Percentiles rank a stretch among this genome's conserved stretches.
phyloP scores from a whole-genome alignment of 2,888 invertebrate genomes.

The Drosophila birchii region DNA sequence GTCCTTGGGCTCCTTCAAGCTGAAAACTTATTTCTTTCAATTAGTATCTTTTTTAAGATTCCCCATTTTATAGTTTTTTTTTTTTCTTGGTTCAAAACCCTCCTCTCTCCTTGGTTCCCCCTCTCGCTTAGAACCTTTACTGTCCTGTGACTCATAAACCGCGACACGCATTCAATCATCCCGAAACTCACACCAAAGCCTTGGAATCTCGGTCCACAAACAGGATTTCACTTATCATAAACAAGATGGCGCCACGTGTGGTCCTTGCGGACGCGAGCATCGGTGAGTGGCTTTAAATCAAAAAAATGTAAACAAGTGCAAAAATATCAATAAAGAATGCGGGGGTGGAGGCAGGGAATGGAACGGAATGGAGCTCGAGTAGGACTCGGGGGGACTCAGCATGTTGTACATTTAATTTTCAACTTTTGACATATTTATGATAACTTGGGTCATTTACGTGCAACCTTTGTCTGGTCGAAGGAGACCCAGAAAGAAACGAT shows the following conservation, averaged over 20 bases:
- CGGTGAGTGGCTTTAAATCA: constrained; percentile 75
- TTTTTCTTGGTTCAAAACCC: background rate
- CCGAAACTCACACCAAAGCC: constrained; percentile 12
- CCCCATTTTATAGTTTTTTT: background rate
- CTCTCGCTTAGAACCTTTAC: background rate
- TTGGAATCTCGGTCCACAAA: constrained; percentile 31
- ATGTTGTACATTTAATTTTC: constrained; percentile 84
- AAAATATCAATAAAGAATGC: constrained; percentile 71
- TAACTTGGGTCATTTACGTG: constrained; percentile 84
- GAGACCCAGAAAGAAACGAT: constrained; percentile 19
- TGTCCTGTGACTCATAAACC: constrained; percentile 35
- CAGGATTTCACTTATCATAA: constrained; percentile 46
- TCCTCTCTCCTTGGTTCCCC: background rate
- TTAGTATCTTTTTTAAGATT: background rate
- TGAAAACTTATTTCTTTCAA: background rate
- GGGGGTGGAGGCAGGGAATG: constrained; percentile 12
- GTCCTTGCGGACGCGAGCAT: constrained; percentile 65
- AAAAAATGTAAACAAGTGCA: constrained; percentile 78
- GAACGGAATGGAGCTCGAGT: constrained; percentile 12
- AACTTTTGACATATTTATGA: constrained; percentile 85
- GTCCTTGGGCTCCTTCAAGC: background rate
- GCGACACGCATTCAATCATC: constrained; percentile 40
- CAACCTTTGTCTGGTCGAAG: constrained; percentile 80
- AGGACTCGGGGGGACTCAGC: constrained; percentile 45
- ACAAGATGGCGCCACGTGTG: constrained; percentile 75